phyloP scores from a whole-genome alignment of 2,797 vertebrate species.

The Sciurus vulgaris region DNA sequence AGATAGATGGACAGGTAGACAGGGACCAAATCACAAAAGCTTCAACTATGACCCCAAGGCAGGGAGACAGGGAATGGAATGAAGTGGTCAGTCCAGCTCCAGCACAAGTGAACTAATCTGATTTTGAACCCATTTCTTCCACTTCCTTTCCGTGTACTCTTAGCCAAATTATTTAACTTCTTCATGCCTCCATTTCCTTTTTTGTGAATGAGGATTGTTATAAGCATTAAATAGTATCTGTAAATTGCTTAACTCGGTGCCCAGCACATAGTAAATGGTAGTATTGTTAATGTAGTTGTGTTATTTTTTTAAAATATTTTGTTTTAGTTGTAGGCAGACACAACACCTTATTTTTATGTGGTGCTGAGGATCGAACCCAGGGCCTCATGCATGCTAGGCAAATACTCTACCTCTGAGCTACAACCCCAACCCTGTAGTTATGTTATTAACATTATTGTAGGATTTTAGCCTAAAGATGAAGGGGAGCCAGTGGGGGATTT shows the following conservation, averaged over 20 bases:
- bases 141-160: background rate
- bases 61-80: background rate
- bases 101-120: background rate
- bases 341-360: too few relatives aligned
- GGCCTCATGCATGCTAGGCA: too few relatives aligned
- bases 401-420: too few relatives aligned
- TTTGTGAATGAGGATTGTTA: background rate
- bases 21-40: background rate
- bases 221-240: background rate
- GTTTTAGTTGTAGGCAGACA: too few relatives aligned
- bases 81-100: background rate
- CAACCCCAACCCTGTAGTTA: too few relatives aligned
- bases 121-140: background rate
- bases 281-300: background rate
- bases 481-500: background rate
- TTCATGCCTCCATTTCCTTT: slow-evolving; percentile 40
- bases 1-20: background rate
- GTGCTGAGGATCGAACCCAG: too few relatives aligned
- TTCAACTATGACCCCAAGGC: background rate
- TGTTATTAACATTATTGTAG: background rate
- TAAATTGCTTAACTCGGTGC: background rate
- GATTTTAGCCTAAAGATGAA: slow-evolving; percentile 35
- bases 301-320: background rate
- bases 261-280: background rate
- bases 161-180: background rate